Evolutionary conservation across 2,888 invertebrate genomes (phyloP).

Genomic region (Gastracanthus pulcherrimus): DNA sequence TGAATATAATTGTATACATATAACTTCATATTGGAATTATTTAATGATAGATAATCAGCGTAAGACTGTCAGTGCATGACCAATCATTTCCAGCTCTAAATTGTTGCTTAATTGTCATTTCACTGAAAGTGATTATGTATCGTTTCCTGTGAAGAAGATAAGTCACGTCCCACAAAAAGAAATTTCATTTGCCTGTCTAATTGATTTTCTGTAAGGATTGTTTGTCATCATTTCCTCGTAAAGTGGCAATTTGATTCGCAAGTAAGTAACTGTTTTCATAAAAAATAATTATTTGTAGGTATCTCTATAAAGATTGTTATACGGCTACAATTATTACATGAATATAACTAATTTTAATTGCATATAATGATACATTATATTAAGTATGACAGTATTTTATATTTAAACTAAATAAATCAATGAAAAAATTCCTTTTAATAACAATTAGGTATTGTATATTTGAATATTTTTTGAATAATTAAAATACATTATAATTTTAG

Average conservation of each 20-base stretch:
- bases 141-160: background rate
- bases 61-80: conserved; percentile 3
- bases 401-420: too few relatives aligned
- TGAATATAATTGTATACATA: too few relatives aligned
- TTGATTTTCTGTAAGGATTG: background rate
- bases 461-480: too few relatives aligned
- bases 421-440: too few relatives aligned
- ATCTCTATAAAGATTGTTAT: background rate
- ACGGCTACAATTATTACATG: background rate
- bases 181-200: background rate
- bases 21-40: background rate
- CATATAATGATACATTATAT: too few relatives aligned
- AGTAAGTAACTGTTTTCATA: background rate
- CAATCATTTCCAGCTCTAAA: background rate
- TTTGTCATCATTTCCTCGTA: background rate
- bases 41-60: background rate
- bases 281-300: background rate
- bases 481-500: too few relatives aligned
- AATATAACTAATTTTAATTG: too few relatives aligned
- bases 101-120: conserved; percentile 10
- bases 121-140: conserved; percentile 13
- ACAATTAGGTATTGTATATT: too few relatives aligned
- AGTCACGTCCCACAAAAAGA: conserved; percentile 7
- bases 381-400: too few relatives aligned
- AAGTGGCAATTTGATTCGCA: background rate